Base-by-base conservation (phyloP, 2,888 invertebrate genomes). In the Ceramica pisi region DNA sequence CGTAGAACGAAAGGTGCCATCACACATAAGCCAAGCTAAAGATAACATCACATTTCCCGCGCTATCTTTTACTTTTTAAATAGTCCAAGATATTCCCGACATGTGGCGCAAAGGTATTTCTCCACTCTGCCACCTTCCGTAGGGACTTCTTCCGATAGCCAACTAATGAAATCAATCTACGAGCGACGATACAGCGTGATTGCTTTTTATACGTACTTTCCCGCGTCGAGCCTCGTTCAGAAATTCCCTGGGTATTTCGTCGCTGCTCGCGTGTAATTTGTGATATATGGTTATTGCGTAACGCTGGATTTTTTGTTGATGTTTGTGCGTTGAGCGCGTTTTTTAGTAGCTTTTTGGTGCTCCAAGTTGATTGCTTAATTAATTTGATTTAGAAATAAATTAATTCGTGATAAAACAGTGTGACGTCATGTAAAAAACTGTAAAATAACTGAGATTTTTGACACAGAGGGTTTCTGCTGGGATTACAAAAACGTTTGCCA, bases 91-190 rank as follows among this genome's bases (percentile, higher is more conserved):
- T 68, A 78, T 70, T 65, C 57, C 19, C 23, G n/a, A 9, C 67
- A 38, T 41, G 35, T 50, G 50, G 44, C 53, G 53, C 46, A 68
- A 72, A 62, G 72, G 75, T 48, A 63, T 78, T 80, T 76, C 77
- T 62, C 69, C 71, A 60, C 62, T 69, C 67, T n/a, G 46, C 63
- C 55, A 44, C 67, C 51, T 51, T 66, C 68, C 82, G 16, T 46
- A 44, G 66, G 73, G 75, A 81, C 59, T 65, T 64, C 67, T 69
- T 72, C 73, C 78, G 81, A 85, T 86, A 80, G 82, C 80, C 79
- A 67, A 78, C 84, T 87, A 88, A 89, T 88, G 83, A 87, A 87
- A 88, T 88, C 89, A 89, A 86, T 87, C 83, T 80, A 72, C 79
- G 76, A 69, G 51, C 67, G 65, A 63, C 86, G 83, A 86, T 87